Evolutionary conservation across 1,140 invertebrate species (phyloP), one percentile per base, ranked within the genome.

Genomic region (Panulirus ornatus): DNA sequence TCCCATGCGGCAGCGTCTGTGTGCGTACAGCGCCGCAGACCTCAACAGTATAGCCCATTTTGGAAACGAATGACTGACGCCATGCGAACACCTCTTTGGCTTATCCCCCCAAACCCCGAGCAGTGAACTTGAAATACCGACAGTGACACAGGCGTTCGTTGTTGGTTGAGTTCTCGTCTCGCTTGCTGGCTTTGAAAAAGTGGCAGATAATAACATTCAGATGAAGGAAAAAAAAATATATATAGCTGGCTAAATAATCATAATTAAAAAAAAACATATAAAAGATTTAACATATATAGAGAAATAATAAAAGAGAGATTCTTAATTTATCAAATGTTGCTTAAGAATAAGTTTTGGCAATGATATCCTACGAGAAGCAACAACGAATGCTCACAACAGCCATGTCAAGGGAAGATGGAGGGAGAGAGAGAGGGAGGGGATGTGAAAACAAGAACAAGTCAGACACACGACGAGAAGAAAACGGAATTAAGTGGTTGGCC

Each of bases 171-270:
- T 66, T 66, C 9, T 66, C 58, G 58, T 8, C n/a, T 66, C n/a
- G 58, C n/a, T 6, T 8, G 58, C n/a, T 66, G 58, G 58, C 58
- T 30, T 34, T 66, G n/a, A 66, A 5, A 66, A 5, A 66, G n/a
- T 66, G 27, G 58, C 58, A 66, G n/a, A n/a, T n/a, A 66, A 66
- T 66, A 66, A 66, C 58, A 66, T 66, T 66, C 58, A 66, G n/a
- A 22, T 66, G 58, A 30, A 75, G 22, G 27, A 42, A 40, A 75
- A 75, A 71, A 36, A 30, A 3, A 71, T 16, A 36, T 16, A 40
- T 75, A 38, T 11, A 54, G 9, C 9, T 11, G 51, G 34, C 2
- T 19, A 75, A 75, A 40, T 34, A 54, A 22, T 22, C 9, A 54
- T 75, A 75, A 75, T 38, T 40, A 75, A 42, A 42, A 8, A 66